These are phyloP conservation scores for Venusia cambrica DNA, from an alignment of 2,888 invertebrate genomes.

Conservation along the genomic window DNA sequence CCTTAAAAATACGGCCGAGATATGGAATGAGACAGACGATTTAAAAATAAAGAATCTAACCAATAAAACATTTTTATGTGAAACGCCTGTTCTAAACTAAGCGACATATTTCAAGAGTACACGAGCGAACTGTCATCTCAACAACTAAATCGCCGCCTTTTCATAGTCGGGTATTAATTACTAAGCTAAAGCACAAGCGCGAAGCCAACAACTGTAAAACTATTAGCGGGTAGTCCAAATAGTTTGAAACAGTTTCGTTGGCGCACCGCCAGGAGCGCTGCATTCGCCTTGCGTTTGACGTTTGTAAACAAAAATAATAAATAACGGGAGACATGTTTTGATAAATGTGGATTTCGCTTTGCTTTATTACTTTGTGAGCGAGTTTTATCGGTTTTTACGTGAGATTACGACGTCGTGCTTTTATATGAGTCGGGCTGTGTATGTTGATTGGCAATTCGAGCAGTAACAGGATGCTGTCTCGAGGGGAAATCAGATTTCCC, in stretches of 20 bases:
- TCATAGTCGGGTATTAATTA: conserved; percentile 56
- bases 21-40: conserved; percentile 19
- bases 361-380: conserved; percentile 42
- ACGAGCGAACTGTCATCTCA: conserved; percentile 43
- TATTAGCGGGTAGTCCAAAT: conserved; percentile 64
- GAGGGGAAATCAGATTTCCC: conserved; percentile 5
- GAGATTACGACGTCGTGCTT: conserved; percentile 47
- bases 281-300: conserved; percentile 60
- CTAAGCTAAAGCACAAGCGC: conserved; percentile 55
- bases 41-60: conserved; percentile 28
- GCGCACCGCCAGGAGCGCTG: conserved; percentile 61
- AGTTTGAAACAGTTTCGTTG: conserved; percentile 72
- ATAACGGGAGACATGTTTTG: conserved; percentile 57
- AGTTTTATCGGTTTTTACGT: conserved; percentile 63
- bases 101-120: conserved; percentile 38
- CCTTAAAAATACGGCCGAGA: conserved; percentile 16
- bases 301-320: conserved; percentile 72
- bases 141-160: conserved; percentile 45
- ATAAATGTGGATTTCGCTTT: conserved; percentile 57
- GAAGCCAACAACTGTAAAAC: conserved; percentile 59
- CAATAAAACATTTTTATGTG: conserved; percentile 32
- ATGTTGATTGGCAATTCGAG: conserved; percentile 45
- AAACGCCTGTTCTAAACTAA: conserved; percentile 40
- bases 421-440: conserved; percentile 40
- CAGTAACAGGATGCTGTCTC: conserved; percentile 21